Base-by-base conservation (phyloP, 2,888 invertebrate genomes). In the Cancer borealis region DNA sequence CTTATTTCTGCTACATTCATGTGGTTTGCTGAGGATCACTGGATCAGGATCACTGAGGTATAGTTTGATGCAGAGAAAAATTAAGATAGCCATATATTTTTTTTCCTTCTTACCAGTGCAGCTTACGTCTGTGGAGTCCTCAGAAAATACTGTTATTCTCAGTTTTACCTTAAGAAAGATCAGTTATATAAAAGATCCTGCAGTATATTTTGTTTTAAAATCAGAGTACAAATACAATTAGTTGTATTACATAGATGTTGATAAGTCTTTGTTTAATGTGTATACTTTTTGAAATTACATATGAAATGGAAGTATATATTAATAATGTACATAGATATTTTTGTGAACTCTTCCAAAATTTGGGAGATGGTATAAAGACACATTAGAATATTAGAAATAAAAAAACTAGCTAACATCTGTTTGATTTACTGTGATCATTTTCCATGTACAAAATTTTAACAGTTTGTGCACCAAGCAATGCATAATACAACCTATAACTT, bases 161-260 rank as follows among this genome's bases (percentile, higher is more conserved):
- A 26, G 46, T 84, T n/a, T 26, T 26, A 30, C n/a, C 26, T 4
- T 66, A 47, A 46, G 73, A 26, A 90, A 26, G 14, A 45, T 88
- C 87, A 88, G 54, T 92, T 88, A 54, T 92, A 87, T 54, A 30
- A 60, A 45, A 47, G 39, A 73, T 39, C 54, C 39, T 46, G 49
- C 30, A 54, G 54, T 88, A 39, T 87, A 60, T 92, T 88, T 54
- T 87, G 87, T 88, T 92, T 92, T 90, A n/a, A 90, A 90, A 90
- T 90, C 92, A 92, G 88, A 92, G 92, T 92, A 92, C 92, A 92
- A 92, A 92, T 92, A 93, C 54, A 46, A 88, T 93, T 90, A 90
- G 93, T 92, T 92, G 49, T 54, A 47, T 87, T 88, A 87, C 60
- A 87, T 54, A 46, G 39, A 46, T 91, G 46, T 66, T 45, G 54